Conservation (phyloP, 2,888 invertebrate genomes). For the Carterocephalus palaemon region DNA sequence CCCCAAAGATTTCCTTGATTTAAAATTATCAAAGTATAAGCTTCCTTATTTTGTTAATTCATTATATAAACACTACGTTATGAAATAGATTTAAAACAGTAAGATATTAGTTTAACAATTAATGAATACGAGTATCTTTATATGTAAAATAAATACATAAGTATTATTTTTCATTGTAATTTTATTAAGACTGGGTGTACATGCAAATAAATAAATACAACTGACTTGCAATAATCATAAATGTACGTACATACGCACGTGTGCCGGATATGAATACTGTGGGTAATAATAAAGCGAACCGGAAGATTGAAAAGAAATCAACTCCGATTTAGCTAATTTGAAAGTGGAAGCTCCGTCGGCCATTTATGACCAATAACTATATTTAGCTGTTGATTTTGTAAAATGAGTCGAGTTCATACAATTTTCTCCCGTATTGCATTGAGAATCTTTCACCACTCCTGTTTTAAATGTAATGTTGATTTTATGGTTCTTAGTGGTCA, state of each 20-base stretch:
- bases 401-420: conserved; percentile 16
- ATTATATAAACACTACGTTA: no score
- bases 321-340: conserved; percentile 52
- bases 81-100: no score
- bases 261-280: conserved; percentile 39
- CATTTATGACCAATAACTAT: conserved; percentile 33
- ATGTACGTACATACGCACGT: not conserved
- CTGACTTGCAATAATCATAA: no score
- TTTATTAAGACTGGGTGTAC: no score
- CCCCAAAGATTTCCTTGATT: no score
- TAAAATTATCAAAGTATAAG: no score
- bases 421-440: conserved; percentile 24
- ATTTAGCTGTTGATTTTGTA: conserved; percentile 25
- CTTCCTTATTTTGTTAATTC: no score
- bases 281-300: conserved; percentile 60
- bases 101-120: no score
- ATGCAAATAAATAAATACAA: no score
- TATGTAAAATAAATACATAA: no score
- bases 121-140: no score
- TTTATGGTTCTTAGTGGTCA: conserved; percentile 21
- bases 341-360: conserved; percentile 38
- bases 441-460: conserved; percentile 19
- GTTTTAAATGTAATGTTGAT: conserved; percentile 20
- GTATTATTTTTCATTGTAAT: no score
- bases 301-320: conserved; percentile 65